Base-by-base conservation (phyloP, 2,797 vertebrate genomes). In the Mormyrus hasselquistii region DNA sequence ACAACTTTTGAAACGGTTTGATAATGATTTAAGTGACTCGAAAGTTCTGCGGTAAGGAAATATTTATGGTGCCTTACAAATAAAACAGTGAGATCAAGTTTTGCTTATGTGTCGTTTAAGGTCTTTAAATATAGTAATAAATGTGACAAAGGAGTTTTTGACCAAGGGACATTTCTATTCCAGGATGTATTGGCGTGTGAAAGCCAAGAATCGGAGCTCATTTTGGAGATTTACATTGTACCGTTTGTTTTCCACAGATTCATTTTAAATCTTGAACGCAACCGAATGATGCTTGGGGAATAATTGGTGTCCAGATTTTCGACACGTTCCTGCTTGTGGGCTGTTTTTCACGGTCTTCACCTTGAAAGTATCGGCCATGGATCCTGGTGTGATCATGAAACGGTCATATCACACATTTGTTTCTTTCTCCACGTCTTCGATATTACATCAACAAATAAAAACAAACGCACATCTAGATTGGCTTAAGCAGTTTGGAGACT, bases 61-160 rank as follows among this genome's bases (percentile, higher is more conserved):
- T 95, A 95, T 94, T 95, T 95, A 93, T 94, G 93, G 95, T 96
- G 95, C 95, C 95, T 96, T 96, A 95, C 94, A 94, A 96, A 96
- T 96, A 89, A 90, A 85, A 69, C 41, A 86, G 87, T 62, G 53
- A 34, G n/a, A 94, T 89, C 69, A 9, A 4, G 91, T 91, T 88
- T 62, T 87, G 16, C 53, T 9, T 57, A n/a, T 85, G 29, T 89
- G 59, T 79, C 25, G 19, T 87, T 16, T 16, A 76, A 34, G 41
- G 53, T 41, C 25, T 7, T 50, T 5, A 65, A 19, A 38, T 65
- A 25, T 25, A 19, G 34, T 9, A 22, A 34, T 82, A 69, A 49
- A 49, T 25, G 22, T 16, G 16, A n/a, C 41, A 9, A 47, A 82
- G 16, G 38, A 69, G 62, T 16, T 82, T 47, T 47, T 47, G 14